phyloP scores from a whole-genome alignment of 2,113 vertebrate species.

The Motacilla alba region DNA sequence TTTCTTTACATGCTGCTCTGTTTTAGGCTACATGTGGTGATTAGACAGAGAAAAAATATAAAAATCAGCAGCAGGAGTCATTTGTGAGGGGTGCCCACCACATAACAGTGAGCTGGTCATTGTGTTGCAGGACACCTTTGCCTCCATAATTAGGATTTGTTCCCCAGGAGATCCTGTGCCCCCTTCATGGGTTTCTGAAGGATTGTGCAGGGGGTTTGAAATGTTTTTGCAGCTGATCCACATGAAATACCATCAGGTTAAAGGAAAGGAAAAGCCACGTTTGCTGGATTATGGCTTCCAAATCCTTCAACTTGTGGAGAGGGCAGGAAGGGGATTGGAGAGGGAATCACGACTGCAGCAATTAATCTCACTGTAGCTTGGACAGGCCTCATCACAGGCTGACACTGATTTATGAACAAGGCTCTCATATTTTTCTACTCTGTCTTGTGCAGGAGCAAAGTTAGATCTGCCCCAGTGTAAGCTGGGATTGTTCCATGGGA shows the following conservation, averaged over 20 bases:
- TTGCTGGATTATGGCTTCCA: constrained; percentile 36
- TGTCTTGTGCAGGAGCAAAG: not conserved
- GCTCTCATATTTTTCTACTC: not conserved
- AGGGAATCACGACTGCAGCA: not conserved
- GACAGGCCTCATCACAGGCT: not conserved
- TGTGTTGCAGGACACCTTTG: not conserved
- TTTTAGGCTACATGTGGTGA: not conserved
- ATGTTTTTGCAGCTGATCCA: constrained; percentile 57
- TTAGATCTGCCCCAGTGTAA: not conserved
- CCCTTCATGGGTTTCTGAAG: not conserved
- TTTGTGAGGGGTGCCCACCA: not conserved
- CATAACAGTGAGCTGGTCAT: not conserved
- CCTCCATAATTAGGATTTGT: not conserved
- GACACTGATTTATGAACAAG: not conserved
- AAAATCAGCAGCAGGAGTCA: not conserved
- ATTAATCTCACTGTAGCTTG: not conserved
- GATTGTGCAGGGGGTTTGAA: not conserved
- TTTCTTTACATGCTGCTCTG: not conserved
- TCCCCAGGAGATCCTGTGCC: not conserved
- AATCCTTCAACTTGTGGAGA: not conserved
- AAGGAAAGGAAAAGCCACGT: constrained; percentile 28
- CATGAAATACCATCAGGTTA: not conserved
- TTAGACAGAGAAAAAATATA: not conserved
- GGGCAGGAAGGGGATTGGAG: not conserved
- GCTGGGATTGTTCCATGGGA: rapidly evolving